phyloP scores from a whole-genome alignment of 2,797 vertebrate species.

The Cuculus canorus region DNA sequence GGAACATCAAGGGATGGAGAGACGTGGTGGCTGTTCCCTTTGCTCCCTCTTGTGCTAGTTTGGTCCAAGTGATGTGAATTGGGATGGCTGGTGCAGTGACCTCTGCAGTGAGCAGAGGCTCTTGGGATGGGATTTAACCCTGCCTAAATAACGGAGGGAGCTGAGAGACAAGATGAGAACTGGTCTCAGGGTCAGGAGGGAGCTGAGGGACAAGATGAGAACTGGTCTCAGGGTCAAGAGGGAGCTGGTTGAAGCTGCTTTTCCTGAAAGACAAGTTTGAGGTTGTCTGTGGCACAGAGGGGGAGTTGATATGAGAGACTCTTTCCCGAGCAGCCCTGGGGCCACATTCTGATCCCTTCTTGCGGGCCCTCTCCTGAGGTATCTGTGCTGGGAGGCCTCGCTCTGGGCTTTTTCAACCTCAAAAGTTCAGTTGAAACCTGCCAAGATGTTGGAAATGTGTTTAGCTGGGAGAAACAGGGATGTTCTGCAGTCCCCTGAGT shows the following conservation, averaged over 20 bases:
- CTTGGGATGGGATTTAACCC: neutral
- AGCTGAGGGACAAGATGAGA: rapidly evolving
- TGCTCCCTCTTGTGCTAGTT: neutral
- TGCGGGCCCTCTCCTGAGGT: neutral
- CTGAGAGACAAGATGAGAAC: rapidly evolving
- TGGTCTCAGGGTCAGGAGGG: neutral
- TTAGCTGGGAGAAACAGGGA: neutral
- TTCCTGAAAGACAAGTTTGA: neutral
- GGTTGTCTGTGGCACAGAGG: neutral
- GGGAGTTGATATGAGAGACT: neutral
- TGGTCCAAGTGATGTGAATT: neutral
- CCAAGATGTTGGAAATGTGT: rapidly evolving
- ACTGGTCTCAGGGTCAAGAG: neutral
- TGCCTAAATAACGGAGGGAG: neutral
- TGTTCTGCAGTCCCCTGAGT: rapidly evolving
- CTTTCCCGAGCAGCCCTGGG: neutral
- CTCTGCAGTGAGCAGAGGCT: rapidly evolving
- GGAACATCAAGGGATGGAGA: too few relatives aligned
- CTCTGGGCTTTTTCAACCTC: neutral
- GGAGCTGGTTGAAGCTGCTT: neutral
- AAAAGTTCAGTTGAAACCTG: neutral
- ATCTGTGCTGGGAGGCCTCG: rapidly evolving
- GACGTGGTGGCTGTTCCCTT: neutral
- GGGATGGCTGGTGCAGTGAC: neutral
- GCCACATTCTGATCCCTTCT: neutral